Conservation (phyloP, 1,140 invertebrate species). For the Aporrectodea caliginosa region DNA sequence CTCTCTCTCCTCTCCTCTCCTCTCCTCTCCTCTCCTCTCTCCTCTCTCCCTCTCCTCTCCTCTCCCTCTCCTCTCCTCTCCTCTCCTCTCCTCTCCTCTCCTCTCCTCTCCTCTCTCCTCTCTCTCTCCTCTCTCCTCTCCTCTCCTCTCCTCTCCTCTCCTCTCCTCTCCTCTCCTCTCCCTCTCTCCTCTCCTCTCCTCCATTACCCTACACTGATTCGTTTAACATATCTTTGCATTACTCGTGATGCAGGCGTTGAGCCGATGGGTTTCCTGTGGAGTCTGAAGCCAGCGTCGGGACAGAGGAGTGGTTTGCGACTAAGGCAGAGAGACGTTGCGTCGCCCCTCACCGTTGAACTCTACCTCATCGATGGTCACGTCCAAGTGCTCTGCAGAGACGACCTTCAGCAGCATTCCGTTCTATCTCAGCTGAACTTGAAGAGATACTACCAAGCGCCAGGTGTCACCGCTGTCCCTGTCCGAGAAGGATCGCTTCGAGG, state of each 20-base stretch:
- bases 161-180: no score
- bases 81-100: no score
- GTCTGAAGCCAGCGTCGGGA: constrained; percentile 35
- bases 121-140: no score
- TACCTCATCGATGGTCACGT: neutral
- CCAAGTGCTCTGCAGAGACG: neutral
- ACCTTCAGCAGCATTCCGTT: neutral
- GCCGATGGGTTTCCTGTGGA: constrained; percentile 40
- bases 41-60: no score
- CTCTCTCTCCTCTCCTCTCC: no score
- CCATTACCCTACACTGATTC: no score
- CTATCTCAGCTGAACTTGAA: neutral
- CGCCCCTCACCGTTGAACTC: constrained; percentile 30
- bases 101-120: no score
- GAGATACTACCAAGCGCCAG: neutral
- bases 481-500: constrained; percentile 17
- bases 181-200: no score
- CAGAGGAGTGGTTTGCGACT: constrained; percentile 25
- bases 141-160: no score
- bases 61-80: no score
- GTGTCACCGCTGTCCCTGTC: constrained; percentile 9
- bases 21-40: no score
- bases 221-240: no score
- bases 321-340: constrained; percentile 32
- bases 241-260: constrained; percentile 39